Base-by-base conservation (phyloP, 2,888 invertebrate genomes). In the Nycteola revayana region DNA sequence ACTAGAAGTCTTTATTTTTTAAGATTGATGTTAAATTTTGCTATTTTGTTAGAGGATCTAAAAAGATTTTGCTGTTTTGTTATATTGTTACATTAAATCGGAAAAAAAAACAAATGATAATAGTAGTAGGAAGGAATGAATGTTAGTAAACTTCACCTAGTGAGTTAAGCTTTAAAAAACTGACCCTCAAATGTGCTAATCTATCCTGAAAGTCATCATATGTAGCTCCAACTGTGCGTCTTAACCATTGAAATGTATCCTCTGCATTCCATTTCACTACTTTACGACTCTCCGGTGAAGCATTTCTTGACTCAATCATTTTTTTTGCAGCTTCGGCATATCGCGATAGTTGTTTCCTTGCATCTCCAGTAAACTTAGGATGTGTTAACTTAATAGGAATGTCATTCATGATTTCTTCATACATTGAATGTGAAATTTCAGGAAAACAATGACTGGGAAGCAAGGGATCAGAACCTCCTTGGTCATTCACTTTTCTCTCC, bases 181-280 rank as follows among this genome's bases (percentile, higher is more conserved):
- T 64, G 63, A 87, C 91, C 75, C 97, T 95, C 30, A 98, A 86
- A 79, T 98, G 98, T 6, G 95, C 94, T 44, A 98, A 84, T 62
- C 98, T 91, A 53, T 93, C 96, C 88, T 95, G 94, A 76, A 97
- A 97, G 78, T 97, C 97, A 78, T 97, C 97, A 77, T 97, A 97
- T 1, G 96, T 96, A 7, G 98, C 97, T 33, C 97, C 97, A 17
- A 96, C 94, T 6, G 98, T 97, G 66, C 95, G 92, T 69, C 98
- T 91, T 29, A 98, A 78, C 98, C 98, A 98, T 59, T 96, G 96
- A 79, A 98, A 98, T 10, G 98, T 98, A 62, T 98, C 98, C 69
- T 98, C 98, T 0, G 97, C 98, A 87, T 98, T 98, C 98, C 98
- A 98, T 76, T 98, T 98, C 0, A 99, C 98, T 7, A 98, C 95